These are phyloP conservation scores for Noctilio leporinus DNA, from an alignment of 2,113 vertebrate species.

Conservation along the genomic window DNA sequence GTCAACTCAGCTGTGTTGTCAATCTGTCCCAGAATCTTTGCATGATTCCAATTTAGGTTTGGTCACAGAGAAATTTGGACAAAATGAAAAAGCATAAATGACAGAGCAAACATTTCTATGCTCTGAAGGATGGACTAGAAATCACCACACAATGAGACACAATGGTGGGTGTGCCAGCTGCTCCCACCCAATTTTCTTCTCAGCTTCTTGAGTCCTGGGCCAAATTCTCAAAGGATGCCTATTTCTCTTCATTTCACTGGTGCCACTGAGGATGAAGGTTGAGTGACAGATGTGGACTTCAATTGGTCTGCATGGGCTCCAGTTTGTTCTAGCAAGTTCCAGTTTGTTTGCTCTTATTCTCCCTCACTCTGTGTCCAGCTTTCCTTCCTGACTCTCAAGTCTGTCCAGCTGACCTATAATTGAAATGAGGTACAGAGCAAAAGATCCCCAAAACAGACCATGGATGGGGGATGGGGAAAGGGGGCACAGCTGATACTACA, in stretches of 20 bases:
- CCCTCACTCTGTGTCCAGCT: neutral
- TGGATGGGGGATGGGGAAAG: too few relatives aligned
- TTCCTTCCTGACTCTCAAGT: neutral
- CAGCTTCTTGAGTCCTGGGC: neutral
- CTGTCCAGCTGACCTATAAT: neutral
- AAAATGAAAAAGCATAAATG: neutral
- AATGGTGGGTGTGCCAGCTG: too few relatives aligned
- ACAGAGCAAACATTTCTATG: neutral
- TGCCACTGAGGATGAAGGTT: neutral
- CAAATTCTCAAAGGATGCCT: neutral
- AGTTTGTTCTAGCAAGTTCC: neutral
- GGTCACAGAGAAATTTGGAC: neutral
- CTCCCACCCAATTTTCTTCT: neutral
- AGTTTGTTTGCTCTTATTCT: neutral
- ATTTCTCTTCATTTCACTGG: neutral
- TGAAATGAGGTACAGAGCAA: too few relatives aligned
- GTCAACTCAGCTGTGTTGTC: neutral
- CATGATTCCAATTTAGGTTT: neutral
- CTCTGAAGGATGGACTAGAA: accelerated
- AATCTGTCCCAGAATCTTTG: neutral
- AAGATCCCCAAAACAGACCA: too few relatives aligned
- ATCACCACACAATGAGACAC: accelerated
- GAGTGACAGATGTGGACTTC: neutral
- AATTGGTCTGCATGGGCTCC: neutral
- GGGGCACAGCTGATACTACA: too few relatives aligned